Base-by-base conservation (phyloP, 2,888 invertebrate species). In the Erpobdella octoculata region DNA sequence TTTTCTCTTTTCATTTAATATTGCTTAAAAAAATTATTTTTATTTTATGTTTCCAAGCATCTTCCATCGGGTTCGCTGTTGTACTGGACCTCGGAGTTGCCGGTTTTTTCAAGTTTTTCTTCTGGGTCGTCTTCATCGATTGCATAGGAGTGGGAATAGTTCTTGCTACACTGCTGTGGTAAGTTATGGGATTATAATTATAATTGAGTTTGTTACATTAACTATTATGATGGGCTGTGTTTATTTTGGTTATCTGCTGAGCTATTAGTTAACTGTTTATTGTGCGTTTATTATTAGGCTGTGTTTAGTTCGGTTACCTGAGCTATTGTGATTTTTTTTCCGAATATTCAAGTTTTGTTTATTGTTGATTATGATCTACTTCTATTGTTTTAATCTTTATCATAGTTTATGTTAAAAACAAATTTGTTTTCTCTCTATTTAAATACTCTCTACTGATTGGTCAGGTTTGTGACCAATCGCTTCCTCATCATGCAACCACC, bases 91-190 rank as follows among this genome's bases (percentile, higher is more conserved):
- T 95, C 76, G 86, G 86, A 71, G 81, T 85, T 74, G 71, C 82
- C 33, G 83, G 82, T 5, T 90, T 92, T 80, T 79, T 91, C 71
- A 88, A 90, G 78, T 92, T 96, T 82, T 87, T 95, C 69, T 85
- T 94, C 35, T 95, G 93, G 85, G 92, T 94, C 31, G 88, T 95
- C 66, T 91, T 93, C 81, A 89, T 98, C 18, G 97, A 98, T 85
- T 96, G 94, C 82, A 90, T 98, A 75, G 90, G 90, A 73, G 89
- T 89, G 67, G 96, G 94, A 5, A 82, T 94, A 58, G 82, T 92
- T 33, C 89, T 93, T 65, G 93, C 94, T 35, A 91, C 94, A 36
- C 81, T 90, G 72, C 88, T 93, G 78, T 96, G 96, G 96, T 90
- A 86, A 84, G 86, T 85, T n/a, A 0, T 21, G 21, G 48, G 21